phyloP scores from a whole-genome alignment of 2,888 invertebrate genomes.

The Asteroscopus sphinx region DNA sequence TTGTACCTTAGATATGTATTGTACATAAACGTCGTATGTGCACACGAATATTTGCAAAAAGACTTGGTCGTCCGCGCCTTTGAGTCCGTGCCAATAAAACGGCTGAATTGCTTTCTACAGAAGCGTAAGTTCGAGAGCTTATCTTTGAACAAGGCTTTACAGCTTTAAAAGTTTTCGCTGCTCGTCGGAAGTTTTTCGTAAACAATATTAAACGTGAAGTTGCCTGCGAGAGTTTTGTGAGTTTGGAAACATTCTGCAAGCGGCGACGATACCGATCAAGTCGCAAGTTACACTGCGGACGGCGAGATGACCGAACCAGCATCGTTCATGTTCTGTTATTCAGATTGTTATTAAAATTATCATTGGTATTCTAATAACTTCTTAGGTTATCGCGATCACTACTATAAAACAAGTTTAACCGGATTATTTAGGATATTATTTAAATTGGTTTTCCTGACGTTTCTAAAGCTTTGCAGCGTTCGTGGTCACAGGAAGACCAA shows the following conservation, averaged over 20 bases:
- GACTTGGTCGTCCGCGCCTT: not conserved
- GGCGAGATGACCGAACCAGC: too few species aligned
- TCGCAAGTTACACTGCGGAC: too few species aligned
- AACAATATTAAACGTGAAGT: slow-evolving; percentile 4
- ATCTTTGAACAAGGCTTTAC: slow-evolving; percentile 14
- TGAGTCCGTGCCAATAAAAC: slow-evolving; percentile 3
- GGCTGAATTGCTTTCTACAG: slow-evolving; percentile 4
- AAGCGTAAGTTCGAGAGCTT: slow-evolving; percentile 9
- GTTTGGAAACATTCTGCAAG: not conserved
- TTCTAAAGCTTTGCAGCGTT: too few species aligned
- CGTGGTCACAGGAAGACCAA: too few species aligned
- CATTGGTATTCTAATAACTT: too few species aligned
- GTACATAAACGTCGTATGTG: not conserved
- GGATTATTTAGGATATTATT: too few species aligned
- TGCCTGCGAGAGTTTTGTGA: not conserved
- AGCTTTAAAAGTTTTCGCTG: slow-evolving; percentile 9
- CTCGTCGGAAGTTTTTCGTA: slow-evolving; percentile 3
- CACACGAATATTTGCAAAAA: not conserved
- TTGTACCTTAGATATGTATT: not conserved
- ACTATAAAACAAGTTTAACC: too few species aligned
- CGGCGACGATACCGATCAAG: too few species aligned
- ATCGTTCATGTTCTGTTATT: too few species aligned
- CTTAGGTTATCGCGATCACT: too few species aligned
- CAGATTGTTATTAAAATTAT: too few species aligned
- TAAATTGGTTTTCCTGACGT: too few species aligned